Percentiles rank a stretch among this genome's conserved stretches.
phyloP scores from a whole-genome alignment of 2,113 vertebrate species.

The Melanotaenia duboulayi region DNA sequence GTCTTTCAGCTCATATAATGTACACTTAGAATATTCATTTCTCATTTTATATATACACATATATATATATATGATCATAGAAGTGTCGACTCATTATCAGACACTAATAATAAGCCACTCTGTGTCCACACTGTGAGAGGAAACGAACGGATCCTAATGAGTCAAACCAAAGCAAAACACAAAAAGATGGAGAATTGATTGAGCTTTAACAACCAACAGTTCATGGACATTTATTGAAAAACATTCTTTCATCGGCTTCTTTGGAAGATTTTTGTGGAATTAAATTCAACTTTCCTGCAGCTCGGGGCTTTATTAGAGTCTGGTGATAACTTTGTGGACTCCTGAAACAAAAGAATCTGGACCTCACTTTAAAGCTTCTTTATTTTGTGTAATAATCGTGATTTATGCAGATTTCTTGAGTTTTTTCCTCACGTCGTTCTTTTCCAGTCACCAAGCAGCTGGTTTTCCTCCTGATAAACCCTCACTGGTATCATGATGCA shows the following conservation, averaged over 20 bases:
- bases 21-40: slow-evolving; percentile 50
- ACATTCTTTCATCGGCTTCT: background rate
- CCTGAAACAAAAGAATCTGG: background rate
- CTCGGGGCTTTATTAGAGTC: background rate
- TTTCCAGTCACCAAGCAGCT: background rate
- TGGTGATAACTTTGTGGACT: background rate
- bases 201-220: background rate
- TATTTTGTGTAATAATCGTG: background rate
- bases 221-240: no score
- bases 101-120: slow-evolving; percentile 48
- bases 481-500: background rate
- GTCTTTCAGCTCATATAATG: slow-evolving; percentile 37
- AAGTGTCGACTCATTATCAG: slow-evolving; percentile 27
- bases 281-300: background rate
- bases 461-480: slow-evolving; percentile 1
- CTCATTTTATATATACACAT: slow-evolving; percentile 46
- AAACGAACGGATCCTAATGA: background rate
- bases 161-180: background rate
- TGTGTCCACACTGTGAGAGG: background rate
- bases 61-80: slow-evolving; percentile 34
- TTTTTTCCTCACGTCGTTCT: background rate
- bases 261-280: background rate
- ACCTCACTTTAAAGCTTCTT: background rate
- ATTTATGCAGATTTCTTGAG: no score
- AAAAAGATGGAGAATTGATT: background rate